Evolutionary conservation across 1,140 invertebrate species (phyloP).

Genomic region (Mercenaria mercenaria): DNA sequence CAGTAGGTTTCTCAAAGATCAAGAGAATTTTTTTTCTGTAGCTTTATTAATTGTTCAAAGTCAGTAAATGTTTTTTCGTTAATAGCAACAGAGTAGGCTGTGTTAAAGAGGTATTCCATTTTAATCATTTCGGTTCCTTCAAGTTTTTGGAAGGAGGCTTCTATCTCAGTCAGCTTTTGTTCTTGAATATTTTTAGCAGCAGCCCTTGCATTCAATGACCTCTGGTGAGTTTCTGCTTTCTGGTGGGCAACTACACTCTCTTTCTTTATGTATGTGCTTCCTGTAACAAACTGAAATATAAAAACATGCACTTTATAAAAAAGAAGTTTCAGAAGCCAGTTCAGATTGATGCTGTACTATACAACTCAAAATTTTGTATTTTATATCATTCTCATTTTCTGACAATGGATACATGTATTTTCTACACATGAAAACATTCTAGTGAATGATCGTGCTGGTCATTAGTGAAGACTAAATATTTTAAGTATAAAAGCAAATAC

Average conservation of each 20-base stretch:
- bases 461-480: no score
- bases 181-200: background rate
- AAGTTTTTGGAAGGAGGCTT: background rate
- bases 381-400: no score
- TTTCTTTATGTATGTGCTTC: background rate
- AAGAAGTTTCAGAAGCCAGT: no score
- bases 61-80: slow-evolving; percentile 9
- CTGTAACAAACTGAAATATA: slow-evolving; percentile 56
- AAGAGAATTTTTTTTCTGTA: background rate
- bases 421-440: no score
- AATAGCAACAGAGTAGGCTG: background rate
- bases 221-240: background rate
- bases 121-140: background rate
- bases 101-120: slow-evolving; percentile 7
- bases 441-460: no score
- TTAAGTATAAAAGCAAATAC: no score
- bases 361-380: no score
- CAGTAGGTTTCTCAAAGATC: background rate
- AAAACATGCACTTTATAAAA: no score
- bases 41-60: background rate
- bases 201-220: background rate
- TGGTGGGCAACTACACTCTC: background rate
- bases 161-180: background rate
- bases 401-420: no score
- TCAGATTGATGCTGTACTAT: no score